A percentile compares a stretch with the other conserved stretches of the same genome.
Conservation (phyloP, 2,113 vertebrate species). For the Leucopsar rothschildi region DNA sequence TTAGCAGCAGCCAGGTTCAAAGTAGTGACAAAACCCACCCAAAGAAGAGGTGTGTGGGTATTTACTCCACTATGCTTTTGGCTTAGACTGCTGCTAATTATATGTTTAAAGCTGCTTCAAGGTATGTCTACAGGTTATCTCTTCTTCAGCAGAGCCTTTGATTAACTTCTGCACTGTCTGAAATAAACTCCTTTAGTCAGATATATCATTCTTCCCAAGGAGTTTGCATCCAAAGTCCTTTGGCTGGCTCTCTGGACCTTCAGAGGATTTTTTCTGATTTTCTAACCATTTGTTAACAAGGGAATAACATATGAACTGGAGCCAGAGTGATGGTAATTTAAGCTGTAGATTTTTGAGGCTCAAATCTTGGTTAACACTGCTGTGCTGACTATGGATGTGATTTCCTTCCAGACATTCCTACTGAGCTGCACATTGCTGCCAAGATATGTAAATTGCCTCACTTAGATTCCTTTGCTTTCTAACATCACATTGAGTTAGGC, state of each 20-base stretch:
- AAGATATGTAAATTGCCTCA: slow-evolving; percentile 50
- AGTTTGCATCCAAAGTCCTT: not conserved
- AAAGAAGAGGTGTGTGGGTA: not conserved
- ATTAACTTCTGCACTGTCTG: not conserved
- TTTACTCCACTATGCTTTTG: not conserved
- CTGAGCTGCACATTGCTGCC: slow-evolving; percentile 16
- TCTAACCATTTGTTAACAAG: not conserved
- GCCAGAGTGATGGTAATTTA: not conserved
- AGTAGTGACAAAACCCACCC: not conserved
- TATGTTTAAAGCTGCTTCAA: not conserved
- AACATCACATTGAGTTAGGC: not conserved
- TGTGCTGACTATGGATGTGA: slow-evolving; percentile 35
- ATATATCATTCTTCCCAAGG: not conserved
- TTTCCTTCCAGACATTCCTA: slow-evolving; percentile 59
- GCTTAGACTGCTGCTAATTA: not conserved
- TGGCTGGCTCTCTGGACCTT: not conserved
- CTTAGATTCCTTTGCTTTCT: slow-evolving; percentile 42
- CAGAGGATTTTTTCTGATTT: not conserved
- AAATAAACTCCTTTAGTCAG: not conserved
- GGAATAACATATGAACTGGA: not conserved
- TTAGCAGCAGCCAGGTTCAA: not conserved
- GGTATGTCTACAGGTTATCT: not conserved
- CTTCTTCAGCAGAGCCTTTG: not conserved
- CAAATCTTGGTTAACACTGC: slow-evolving; percentile 19
- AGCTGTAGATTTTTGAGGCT: slow-evolving; percentile 17